phyloP scores from a whole-genome alignment of 1,140 invertebrate species.

The Scaptomyza montana region DNA sequence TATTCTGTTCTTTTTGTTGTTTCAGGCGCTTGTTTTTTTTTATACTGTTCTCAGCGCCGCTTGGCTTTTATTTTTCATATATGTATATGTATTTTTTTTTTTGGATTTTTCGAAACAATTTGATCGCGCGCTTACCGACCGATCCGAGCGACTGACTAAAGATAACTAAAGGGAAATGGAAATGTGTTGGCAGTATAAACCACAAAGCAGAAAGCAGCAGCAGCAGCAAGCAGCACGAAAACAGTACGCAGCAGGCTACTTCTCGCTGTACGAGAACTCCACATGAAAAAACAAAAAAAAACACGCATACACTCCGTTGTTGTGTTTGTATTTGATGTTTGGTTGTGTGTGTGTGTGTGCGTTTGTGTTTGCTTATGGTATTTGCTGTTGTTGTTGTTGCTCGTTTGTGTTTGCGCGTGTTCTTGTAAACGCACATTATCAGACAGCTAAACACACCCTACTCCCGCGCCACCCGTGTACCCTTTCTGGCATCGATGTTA shows the following conservation, averaged over 20 bases:
- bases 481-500: constrained; percentile 21
- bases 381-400: constrained; percentile 34
- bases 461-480: neutral
- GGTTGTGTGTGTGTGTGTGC: constrained; percentile 3
- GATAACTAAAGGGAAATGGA: constrained; percentile 76
- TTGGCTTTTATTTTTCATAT: constrained; percentile 15
- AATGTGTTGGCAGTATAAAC: constrained; percentile 80
- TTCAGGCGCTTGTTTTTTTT: constrained; percentile 27
- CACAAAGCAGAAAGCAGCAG: constrained; percentile 63
- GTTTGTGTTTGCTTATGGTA: constrained; percentile 37
- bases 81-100: constrained; percentile 6
- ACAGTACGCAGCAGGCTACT: constrained; percentile 33
- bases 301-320: neutral
- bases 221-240: constrained; percentile 35
- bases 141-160: constrained; percentile 73
- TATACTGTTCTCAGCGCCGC: constrained; percentile 31
- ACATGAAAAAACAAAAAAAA: constrained; percentile 18
- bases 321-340: constrained; percentile 40
- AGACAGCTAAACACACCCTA: constrained; percentile 18
- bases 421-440: constrained; percentile 60
- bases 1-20: constrained; percentile 21
- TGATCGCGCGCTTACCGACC: constrained; percentile 61
- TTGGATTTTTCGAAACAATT: constrained; percentile 6
- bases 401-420: constrained; percentile 42
- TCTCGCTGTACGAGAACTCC: constrained; percentile 23